Base-by-base conservation (phyloP, 2,888 invertebrate genomes). In the Hirtodrosophila duncani region DNA sequence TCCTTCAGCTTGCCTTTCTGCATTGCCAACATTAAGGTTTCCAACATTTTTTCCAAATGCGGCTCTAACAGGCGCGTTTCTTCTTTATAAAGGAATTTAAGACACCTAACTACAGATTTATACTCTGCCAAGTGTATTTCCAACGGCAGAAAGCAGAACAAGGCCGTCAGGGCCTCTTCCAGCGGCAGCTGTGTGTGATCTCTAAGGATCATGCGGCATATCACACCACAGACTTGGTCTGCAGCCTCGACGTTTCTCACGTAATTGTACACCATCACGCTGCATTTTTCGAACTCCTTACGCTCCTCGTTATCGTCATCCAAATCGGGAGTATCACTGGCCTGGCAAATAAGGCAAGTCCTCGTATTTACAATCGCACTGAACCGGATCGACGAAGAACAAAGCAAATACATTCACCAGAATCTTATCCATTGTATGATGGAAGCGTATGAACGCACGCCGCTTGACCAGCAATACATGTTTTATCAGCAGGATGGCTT, bases 351-450 rank as follows among this genome's bases (percentile, higher is more conserved):
- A 2, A 58, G 17, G 8, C n/a, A 21, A 56, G 4, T 31, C 10
- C 27, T 48, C 45, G n/a, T n/a, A n/a, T n/a, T n/a, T n/a, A n/a
- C n/a, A n/a, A 21, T 55, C 56, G 3, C 31, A 41, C 2, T 18
- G 27, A 2, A n/a, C 11, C 1, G 49, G 56, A 1, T 18, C n/a
- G 0, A 49, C 33, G 5, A 41, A n/a, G 16, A 59, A 5, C 23
- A 41, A 3, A 0, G 13, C 7, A 2, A 31, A 27, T 1, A 59
- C 17, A 1, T 39, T 26, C 18, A 39, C 16, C 6, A 59, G 7
- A 16, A 59, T 9, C 13, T 20, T 34, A 20, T 56, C 49, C 44
- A 59, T 41, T 37, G 44, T n/a, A n/a, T n/a, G 30, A 11, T 29
- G 36, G 1, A 56, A 17, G 4, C 41, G 18, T 1, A 41, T n/a